A percentile compares a stretch with the other conserved stretches of the same genome.
These are phyloP conservation scores for Epizoanthus scotinus DNA, from an alignment of 92 coral and sea anemone genomes.

Conservation along the genomic window DNA sequence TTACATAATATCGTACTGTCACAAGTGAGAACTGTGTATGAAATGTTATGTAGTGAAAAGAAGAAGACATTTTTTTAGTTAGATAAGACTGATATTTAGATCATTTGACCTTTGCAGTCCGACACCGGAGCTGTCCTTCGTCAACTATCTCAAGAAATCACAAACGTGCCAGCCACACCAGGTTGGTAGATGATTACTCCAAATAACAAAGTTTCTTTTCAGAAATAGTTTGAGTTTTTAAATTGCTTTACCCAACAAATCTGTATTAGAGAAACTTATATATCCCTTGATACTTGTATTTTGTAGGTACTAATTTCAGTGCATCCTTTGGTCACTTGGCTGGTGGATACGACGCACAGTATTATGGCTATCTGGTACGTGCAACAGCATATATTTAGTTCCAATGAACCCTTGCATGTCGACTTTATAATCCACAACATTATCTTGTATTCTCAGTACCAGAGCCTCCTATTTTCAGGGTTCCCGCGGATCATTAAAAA, in stretches of 20 bases:
- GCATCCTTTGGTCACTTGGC: conserved; percentile 98
- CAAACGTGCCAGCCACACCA: conserved; percentile 85
- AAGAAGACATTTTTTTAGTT: too few species aligned
- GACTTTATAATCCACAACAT: too few species aligned
- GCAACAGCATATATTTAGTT: too few species aligned
- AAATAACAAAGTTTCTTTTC: not conserved
- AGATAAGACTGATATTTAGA: not conserved
- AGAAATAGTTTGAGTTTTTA: not conserved
- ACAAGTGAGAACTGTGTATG: too few species aligned
- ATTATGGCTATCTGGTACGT: conserved; percentile 94
- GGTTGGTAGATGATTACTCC: conserved; percentile 49
- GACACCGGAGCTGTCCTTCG: conserved; percentile 84
- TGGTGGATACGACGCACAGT: conserved; percentile 98
- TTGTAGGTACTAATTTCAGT: conserved; percentile 88
- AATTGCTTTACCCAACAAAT: not conserved
- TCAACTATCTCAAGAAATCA: conserved; percentile 76
- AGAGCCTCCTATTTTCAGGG: too few species aligned
- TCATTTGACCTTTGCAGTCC: conserved; percentile 48
- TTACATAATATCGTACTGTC: too few species aligned
- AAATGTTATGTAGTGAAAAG: too few species aligned
- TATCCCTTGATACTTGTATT: not conserved
- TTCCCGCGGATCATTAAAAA: too few species aligned
- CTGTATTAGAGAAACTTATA: not conserved
- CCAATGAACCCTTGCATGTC: too few species aligned
- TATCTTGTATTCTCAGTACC: too few species aligned